Evolutionary conservation across 2,113 vertebrate species (phyloP), one percentile per base, ranked within the genome.

Genomic region (Cyrtonyx montezumae): DNA sequence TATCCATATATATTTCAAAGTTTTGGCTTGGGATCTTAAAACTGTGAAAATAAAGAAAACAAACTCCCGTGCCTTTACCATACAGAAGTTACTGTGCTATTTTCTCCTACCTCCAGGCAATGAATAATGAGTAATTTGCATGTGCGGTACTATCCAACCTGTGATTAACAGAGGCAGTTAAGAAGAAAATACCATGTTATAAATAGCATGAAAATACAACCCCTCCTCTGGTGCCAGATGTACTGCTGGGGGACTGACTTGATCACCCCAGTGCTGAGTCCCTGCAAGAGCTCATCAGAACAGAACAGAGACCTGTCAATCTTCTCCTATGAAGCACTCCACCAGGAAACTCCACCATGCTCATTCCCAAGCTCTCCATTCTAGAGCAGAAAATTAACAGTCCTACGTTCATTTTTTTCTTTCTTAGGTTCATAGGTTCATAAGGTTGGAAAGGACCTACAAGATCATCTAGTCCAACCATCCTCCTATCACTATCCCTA

Each of bases 31-130:
- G 37, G 15, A 67, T 81, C 58, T 40, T 45, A 63, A 85, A 93
- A 48, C 11, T 43, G 53, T 45, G 58, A 79, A 84, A 93, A 84
- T 19, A 32, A 94, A 76, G 18, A 34, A 82, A 88, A 81, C 18
- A 62, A 17, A 65, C 76, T 93, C 76, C 83, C 45, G 53, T 53
- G 9, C 13, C 20, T 87, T 73, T 69, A 65, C 21, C 12, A 37
- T 45, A 18, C 74, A 83, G 46, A 65, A 85, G n/a, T 87, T 67
- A 32, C 11, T 42, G 11, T 65, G 32, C 8, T 51, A n/a, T 91
- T 94, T 91, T 58, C 40, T 70, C 55, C 2, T 2, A 12, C 32
- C 55, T 83, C 37, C 46, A 67, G 61, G 37, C 55, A 83, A 9
- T 12, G 26, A 82, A 32, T 51, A 74, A 69, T 12, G 30, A 79